Percentiles rank a stretch among this genome's conserved stretches.
These are phyloP conservation scores for Oscheius sp. DNA, from an alignment of 2,888 invertebrate species.

Conservation along the genomic window DNA sequence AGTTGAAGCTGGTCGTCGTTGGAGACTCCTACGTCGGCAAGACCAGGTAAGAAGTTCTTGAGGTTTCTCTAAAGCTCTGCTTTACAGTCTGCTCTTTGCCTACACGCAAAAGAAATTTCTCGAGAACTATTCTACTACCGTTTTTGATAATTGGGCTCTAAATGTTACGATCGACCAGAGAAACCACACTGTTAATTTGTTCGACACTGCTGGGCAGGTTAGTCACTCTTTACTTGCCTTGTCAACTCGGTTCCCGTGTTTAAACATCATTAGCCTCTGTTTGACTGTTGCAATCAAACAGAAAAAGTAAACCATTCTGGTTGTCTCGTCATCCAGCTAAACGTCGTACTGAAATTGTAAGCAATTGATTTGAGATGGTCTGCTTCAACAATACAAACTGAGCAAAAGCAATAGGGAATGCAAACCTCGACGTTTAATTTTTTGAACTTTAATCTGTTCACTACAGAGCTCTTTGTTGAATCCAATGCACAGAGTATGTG, in stretches of 20 bases:
- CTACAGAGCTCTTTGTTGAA: background rate
- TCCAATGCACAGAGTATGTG: conserved; percentile 19
- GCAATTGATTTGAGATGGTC: too few relatives aligned
- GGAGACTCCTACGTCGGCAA: conserved; percentile 94
- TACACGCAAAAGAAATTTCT: conserved; percentile 66
- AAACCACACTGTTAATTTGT: conserved; percentile 62
- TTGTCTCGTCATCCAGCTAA: too few relatives aligned
- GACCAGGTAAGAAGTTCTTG: conserved; percentile 79
- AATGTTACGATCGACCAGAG: conserved; percentile 61
- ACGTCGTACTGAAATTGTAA: background rate
- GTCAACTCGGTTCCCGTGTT: too few relatives aligned
- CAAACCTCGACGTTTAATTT: background rate
- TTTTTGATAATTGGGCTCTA: conserved; percentile 68
- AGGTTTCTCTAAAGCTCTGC: too few relatives aligned
- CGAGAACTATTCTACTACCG: conserved; percentile 62
- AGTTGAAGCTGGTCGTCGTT: conserved; percentile 89
- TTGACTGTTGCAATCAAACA: too few relatives aligned
- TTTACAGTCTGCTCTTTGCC: conserved; percentile 61
- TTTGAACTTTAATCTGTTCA: background rate
- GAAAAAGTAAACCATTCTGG: too few relatives aligned
- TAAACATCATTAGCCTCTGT: too few relatives aligned
- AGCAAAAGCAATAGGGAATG: too few relatives aligned
- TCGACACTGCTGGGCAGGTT: conserved; percentile 70
- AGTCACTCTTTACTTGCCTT: background rate
- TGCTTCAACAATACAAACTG: too few relatives aligned